These are phyloP conservation scores for Crotalus helleri DNA, from an alignment of 2,113 vertebrate species.

Conservation along the genomic window DNA sequence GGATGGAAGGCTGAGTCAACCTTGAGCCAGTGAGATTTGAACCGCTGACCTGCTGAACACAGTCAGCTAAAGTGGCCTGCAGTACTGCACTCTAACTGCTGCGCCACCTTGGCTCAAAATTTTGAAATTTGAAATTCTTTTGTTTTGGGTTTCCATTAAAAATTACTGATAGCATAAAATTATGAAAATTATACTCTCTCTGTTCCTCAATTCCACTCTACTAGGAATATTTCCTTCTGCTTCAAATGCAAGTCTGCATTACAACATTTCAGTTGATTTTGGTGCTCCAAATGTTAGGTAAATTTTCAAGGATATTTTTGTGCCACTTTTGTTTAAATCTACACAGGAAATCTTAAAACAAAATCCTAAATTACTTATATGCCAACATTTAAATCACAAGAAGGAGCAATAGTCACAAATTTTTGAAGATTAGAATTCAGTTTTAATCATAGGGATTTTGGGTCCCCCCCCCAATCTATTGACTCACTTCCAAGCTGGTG, in stretches of 20 bases:
- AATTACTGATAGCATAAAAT: neutral
- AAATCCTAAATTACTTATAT: conserved; percentile 77
- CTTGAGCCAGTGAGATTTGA: too few species aligned
- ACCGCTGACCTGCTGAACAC: too few species aligned
- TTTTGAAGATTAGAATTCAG: conserved; percentile 66
- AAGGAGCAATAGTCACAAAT: conserved; percentile 77
- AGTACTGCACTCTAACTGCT: too few species aligned
- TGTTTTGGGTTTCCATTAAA: neutral
- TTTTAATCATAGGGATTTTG: conserved; percentile 62
- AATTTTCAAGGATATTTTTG: conserved; percentile 72
- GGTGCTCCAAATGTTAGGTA: conserved; percentile 70
- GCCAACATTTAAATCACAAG: conserved; percentile 76
- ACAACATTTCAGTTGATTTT: conserved; percentile 45
- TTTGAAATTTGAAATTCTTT: neutral
- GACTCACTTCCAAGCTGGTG: conserved; percentile 60
- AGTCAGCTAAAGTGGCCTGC: too few species aligned
- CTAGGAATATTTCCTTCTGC: conserved; percentile 60
- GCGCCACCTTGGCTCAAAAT: too few species aligned
- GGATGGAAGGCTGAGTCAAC: too few species aligned
- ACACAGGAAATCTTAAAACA: conserved; percentile 70
- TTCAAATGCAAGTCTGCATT: conserved; percentile 50
- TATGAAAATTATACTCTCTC: conserved; percentile 43
- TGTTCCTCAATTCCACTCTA: conserved; percentile 60
- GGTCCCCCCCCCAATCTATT: conserved; percentile 39
- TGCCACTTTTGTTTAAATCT: conserved; percentile 75